Base-by-base conservation (phyloP, 2,888 invertebrate species). In the Pollenia labialis region DNA sequence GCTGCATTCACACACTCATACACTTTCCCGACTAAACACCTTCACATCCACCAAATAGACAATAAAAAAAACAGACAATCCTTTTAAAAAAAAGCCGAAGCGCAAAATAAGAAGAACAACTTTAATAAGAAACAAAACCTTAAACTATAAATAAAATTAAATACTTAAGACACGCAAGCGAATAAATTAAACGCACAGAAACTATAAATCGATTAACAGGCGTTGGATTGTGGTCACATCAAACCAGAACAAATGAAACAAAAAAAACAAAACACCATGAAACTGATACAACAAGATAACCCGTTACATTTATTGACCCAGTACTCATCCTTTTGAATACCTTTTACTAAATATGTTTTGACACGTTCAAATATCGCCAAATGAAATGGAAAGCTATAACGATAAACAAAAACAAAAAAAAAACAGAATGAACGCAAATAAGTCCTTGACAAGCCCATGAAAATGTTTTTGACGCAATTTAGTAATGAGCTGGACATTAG, bases 401-500 rank as follows among this genome's bases (percentile, higher is more conserved):
- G 16, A 18, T 16, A 14, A n/a, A 75, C 14, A 40, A 68, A 40
- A 52, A 32, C 32, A 32, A 32, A n/a, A 14, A 44, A 6, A 50
- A 56, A 16, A 14, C 18, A 12, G 40, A 16, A 60, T 8, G 14
- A 48, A 58, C 18, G 40, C 74, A 81, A 68, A 71, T 69, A 52
- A 84, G 81, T 74, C 86, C 86, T 86, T 86, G 86, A 83, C 83
- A 86, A 86, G 16, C 86, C 86, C 82, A 64, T 60, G 23, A 64
- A 76, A 52, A 46, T 58, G 4, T 58, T 58, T 32, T 62, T 46
- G 66, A 66, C 23, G 46, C n/a, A 76, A 64, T 69, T 69, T 48
- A 18, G 48, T 62, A 50, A 79, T 54, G 48, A 77, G 46, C 46
- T 18, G 18, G 18, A 23, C 56, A 75, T 58, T 52, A 40, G n/a